Evolutionary conservation across 2,888 invertebrate genomes (phyloP), one percentile per base, ranked within the genome.

Genomic region (Heteropelma amictum): DNA sequence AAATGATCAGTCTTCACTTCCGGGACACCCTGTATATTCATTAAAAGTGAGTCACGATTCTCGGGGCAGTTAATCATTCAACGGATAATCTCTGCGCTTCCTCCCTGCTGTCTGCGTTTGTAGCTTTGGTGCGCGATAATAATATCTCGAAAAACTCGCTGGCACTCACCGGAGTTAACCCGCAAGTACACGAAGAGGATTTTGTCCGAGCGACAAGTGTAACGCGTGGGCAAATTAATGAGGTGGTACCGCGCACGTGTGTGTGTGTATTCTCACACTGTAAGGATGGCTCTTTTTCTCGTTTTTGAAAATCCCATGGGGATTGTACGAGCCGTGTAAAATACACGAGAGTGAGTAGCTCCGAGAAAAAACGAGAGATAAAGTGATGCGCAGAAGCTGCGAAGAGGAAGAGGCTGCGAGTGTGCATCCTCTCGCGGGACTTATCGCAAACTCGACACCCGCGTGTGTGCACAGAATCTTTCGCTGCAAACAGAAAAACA

Each of bases 361-460:
- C 35, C 2, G 30, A 26, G n/a, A 8, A 14, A 49, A 42, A 35
- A 35, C 33, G 47, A 12, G 1, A n/a, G 6, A 26, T 5, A 35
- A 12, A 35, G 49, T 23, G 38, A 12, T 19, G n/a, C 21, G 58
- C 63, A 67, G 67, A 68, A 68, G 69, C 64, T 30, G 42, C 35
- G 40, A 47, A 33, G 17, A 12, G 6, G 17, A 42, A 40, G 38
- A 26, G 35, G 12, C 14, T 17, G n/a, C 26, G 38, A 28, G 54
- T 64, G 47, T 65, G 47, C 45, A 47, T 40, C 47, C 26, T 21
- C 42, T 51, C 51, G 49, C 45, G 49, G 60, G 60, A 71, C 64
- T 77, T 77, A 75, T 72, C 74, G 71, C 74, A 53, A 73, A 69
- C 63, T 38, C 63, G 73, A 69, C 74, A 69, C 74, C 74, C 69